Evolutionary conservation across 2,888 invertebrate species (phyloP).

Genomic region (Hypercompe scribonia): DNA sequence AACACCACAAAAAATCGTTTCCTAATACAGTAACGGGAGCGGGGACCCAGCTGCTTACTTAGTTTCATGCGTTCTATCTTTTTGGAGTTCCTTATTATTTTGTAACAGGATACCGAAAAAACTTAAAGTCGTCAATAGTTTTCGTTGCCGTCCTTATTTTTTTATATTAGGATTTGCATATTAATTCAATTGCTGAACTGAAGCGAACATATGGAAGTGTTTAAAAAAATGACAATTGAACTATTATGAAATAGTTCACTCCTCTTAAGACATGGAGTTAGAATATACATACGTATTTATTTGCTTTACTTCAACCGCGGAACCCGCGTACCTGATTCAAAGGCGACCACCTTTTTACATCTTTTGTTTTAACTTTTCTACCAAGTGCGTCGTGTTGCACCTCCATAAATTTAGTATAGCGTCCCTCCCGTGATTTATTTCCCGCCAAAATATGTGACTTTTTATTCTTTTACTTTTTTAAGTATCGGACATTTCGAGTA

Average conservation of each 20-base stretch:
- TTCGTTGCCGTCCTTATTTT: neutral
- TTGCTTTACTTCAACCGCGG: conserved; percentile 37
- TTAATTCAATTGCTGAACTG: neutral
- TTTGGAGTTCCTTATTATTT: conserved; percentile 44
- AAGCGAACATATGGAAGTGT: neutral
- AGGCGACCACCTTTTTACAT: conserved; percentile 54
- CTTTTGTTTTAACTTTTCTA: conserved; percentile 71
- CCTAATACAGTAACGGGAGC: conserved; percentile 84
- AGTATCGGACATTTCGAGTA: conserved; percentile 82
- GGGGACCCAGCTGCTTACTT: conserved; percentile 79
- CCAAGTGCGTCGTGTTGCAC: conserved; percentile 71
- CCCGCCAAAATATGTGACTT: conserved; percentile 84
- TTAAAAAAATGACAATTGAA: neutral
- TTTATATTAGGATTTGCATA: neutral
- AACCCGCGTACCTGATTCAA: conserved; percentile 40
- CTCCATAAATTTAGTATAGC: conserved; percentile 84
- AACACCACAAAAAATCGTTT: conserved; percentile 75
- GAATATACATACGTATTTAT: conserved; percentile 3
- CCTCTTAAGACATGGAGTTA: neutral
- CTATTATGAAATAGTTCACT: neutral
- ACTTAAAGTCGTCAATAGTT: neutral
- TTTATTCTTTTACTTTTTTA: conserved; percentile 68
- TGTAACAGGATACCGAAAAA: conserved; percentile 9
- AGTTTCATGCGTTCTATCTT: conserved; percentile 67
- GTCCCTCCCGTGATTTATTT: conserved; percentile 83